Evolutionary conservation across 2,888 invertebrate species (phyloP).

Genomic region (Bunonema sp.): DNA sequence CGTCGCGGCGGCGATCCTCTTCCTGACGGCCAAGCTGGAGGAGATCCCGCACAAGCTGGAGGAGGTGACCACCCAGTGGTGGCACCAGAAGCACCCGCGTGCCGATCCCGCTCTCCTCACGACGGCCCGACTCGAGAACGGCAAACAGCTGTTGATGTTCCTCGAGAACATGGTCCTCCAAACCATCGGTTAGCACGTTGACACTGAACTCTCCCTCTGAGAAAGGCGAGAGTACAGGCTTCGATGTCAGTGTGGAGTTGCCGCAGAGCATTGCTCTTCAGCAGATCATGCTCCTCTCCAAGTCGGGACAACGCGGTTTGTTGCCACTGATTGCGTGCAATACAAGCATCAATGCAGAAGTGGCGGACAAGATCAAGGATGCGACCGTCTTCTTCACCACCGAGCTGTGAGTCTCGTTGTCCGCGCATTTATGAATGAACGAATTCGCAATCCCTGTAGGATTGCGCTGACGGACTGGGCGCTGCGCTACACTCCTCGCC

Average conservation of each 20-base stretch:
- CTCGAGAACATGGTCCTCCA: slow-evolving; percentile 90
- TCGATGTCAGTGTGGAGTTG: slow-evolving; percentile 92
- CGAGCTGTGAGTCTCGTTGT: too few species aligned
- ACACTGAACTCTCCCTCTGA: neutral
- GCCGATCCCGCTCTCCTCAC: slow-evolving; percentile 1
- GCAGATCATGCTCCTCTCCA: too few species aligned
- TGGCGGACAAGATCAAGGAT: too few species aligned
- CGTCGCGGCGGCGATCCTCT: slow-evolving; percentile 80
- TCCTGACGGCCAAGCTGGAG: slow-evolving; percentile 92
- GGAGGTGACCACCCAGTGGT: slow-evolving; percentile 82
- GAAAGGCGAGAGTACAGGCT: slow-evolving; percentile 51
- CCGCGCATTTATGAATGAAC: too few species aligned
- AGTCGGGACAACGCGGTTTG: too few species aligned
- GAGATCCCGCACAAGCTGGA: slow-evolving; percentile 93
- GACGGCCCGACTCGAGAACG: slow-evolving; percentile 52
- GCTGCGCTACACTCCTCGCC: too few species aligned
- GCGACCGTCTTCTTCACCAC: too few species aligned
- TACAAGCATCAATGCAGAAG: too few species aligned
- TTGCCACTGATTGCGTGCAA: too few species aligned
- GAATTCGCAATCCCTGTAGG: too few species aligned
- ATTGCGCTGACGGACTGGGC: too few species aligned
- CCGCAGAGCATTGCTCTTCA: too few species aligned
- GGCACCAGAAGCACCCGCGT: slow-evolving; percentile 63
- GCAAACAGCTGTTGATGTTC: slow-evolving; percentile 80
- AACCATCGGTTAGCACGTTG: slow-evolving; percentile 58